These are phyloP conservation scores for Smittia aterrima DNA, from an alignment of 2,888 invertebrate genomes.

Conservation along the genomic window DNA sequence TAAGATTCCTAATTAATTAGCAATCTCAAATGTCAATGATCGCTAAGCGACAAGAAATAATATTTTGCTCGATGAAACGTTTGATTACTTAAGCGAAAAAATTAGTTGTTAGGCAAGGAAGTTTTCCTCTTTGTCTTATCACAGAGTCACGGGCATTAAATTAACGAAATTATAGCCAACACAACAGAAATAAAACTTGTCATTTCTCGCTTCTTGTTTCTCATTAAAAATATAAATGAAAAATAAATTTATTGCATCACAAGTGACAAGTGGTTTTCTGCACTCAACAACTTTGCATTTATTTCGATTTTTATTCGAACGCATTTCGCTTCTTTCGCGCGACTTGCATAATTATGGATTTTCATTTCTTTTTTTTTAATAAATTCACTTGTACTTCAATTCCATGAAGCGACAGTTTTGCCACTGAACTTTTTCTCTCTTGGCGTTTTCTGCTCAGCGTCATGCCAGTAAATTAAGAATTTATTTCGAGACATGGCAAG, in stretches of 20 bases:
- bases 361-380: conserved; percentile 19
- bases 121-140: no score
- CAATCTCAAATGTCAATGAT: no score
- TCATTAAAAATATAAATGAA: conserved; percentile 35
- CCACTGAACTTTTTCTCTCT: conserved; percentile 36
- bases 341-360: conserved; percentile 26
- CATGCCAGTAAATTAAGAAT: neutral
- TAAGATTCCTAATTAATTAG: no score
- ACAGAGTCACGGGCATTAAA: no score
- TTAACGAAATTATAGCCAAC: no score
- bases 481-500: neutral
- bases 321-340: neutral
- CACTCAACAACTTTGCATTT: conserved; percentile 19
- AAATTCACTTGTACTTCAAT: conserved; percentile 35
- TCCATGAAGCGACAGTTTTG: conserved; percentile 26
- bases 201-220: conserved; percentile 25
- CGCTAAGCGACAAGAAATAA: no score
- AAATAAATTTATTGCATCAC: conserved; percentile 40
- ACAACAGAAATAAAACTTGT: conserved; percentile 14
- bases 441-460: neutral
- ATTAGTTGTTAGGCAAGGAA: no score
- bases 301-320: conserved; percentile 15
- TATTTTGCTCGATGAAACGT: no score
- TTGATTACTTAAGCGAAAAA: no score
- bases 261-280: conserved; percentile 41